A percentile compares a stretch with the other conserved stretches of the same genome.
Evolutionary conservation across 2,797 vertebrate genomes (phyloP).

Genomic region (Macropodus opercularis): DNA sequence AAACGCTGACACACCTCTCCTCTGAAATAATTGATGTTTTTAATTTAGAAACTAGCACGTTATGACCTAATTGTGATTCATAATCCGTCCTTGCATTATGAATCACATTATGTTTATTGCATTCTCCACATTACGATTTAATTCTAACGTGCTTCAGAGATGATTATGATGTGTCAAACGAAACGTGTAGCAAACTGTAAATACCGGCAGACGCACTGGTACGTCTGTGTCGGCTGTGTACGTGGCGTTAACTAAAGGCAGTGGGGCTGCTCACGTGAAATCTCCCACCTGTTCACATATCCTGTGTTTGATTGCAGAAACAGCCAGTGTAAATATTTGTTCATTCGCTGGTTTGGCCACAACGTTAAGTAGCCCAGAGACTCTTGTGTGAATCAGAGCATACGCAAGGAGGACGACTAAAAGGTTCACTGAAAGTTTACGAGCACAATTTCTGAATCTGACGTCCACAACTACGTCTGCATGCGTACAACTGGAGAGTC

Average conservation of each 20-base stretch:
- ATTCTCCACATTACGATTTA: slow-evolving; percentile 10
- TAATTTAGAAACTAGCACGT: slow-evolving; percentile 37
- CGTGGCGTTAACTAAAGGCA: neutral
- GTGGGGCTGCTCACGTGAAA: slow-evolving; percentile 1
- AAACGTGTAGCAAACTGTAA: slow-evolving; percentile 3
- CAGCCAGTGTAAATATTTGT: slow-evolving; percentile 34
- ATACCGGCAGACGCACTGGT: neutral
- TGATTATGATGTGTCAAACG: slow-evolving; percentile 30
- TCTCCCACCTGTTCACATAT: slow-evolving; percentile 26
- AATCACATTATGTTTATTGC: slow-evolving; percentile 27
- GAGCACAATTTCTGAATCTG: slow-evolving; percentile 10
- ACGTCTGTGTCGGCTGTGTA: neutral
- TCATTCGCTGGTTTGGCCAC: neutral
- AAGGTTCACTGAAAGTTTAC: slow-evolving; percentile 26
- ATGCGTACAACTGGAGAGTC: neutral
- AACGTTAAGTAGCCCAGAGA: slow-evolving; percentile 13
- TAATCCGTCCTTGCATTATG: slow-evolving; percentile 14
- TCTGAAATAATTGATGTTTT: slow-evolving; percentile 26
- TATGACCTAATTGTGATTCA: slow-evolving; percentile 29
- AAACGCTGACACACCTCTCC: slow-evolving; percentile 18
- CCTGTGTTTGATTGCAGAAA: slow-evolving; percentile 11
- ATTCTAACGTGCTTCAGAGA: slow-evolving; percentile 19
- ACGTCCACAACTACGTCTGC: slow-evolving; percentile 21
- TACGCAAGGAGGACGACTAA: slow-evolving; percentile 3
- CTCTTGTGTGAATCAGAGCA: neutral